Percentiles rank a stretch among this genome's conserved stretches.
Conservation (phyloP, 2,113 vertebrate species). For the Opisthocomus hoazin region DNA sequence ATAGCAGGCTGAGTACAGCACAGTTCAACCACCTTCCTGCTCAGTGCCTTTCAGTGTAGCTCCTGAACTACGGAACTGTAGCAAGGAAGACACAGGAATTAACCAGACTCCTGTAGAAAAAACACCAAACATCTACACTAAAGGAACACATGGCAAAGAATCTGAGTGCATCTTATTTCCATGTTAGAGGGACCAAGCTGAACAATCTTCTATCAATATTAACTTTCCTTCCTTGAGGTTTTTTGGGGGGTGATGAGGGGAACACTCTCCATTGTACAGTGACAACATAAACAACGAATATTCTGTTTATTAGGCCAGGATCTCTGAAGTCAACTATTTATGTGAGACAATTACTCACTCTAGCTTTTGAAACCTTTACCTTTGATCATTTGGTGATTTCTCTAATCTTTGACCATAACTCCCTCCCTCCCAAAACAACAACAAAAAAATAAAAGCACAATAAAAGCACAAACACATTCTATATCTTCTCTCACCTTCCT, state of each 20-base stretch:
- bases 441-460: background rate
- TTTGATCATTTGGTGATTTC: background rate
- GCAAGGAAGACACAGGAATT: background rate
- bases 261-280: background rate
- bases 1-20: background rate
- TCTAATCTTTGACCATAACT: too few relatives aligned
- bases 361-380: background rate
- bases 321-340: background rate
- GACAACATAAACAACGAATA: background rate
- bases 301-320: background rate
- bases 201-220: background rate
- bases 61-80: background rate
- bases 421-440: background rate
- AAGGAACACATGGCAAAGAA: background rate
- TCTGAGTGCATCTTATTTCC: background rate
- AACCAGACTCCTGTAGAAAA: background rate
- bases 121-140: background rate
- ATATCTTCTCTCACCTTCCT: slow-evolving; percentile 67
- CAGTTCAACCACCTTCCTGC: background rate
- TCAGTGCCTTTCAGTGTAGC: background rate
- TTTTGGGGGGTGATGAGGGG: background rate
- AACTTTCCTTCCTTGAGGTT: background rate
- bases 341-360: too few relatives aligned
- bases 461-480: background rate
- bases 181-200: background rate